A percentile compares a stretch with the other conserved stretches of the same genome.
Evolutionary conservation across 1,140 invertebrate genomes (phyloP).

Genomic region (Lanistes nyassanus): DNA sequence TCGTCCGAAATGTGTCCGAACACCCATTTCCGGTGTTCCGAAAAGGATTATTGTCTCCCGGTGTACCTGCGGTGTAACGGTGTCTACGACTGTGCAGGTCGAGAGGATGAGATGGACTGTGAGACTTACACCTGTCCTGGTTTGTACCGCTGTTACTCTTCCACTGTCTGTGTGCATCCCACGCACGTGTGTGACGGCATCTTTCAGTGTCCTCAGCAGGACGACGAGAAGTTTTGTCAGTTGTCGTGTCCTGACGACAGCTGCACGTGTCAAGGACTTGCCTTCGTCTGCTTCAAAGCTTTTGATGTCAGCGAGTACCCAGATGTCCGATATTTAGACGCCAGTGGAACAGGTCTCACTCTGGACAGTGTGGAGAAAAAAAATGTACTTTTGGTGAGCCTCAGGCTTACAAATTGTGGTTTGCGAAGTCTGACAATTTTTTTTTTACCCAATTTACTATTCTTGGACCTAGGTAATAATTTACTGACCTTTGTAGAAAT

Average conservation of each 20-base stretch:
- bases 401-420: conserved; percentile 7
- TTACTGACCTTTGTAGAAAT: background rate
- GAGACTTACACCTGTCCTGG: conserved; percentile 10
- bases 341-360: conserved; percentile 1
- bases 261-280: conserved; percentile 22
- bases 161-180: too few species aligned
- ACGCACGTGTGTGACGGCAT: conserved; percentile 7
- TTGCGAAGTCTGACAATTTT: background rate
- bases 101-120: conserved; percentile 16
- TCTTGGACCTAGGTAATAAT: background rate
- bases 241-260: background rate
- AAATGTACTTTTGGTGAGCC: conserved; percentile 12
- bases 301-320: conserved; percentile 2
- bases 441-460: background rate
- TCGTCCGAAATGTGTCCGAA: background rate
- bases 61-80: conserved; percentile 31
- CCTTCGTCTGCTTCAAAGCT: conserved; percentile 10
- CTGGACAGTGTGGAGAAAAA: background rate
- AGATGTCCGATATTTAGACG: conserved; percentile 19
- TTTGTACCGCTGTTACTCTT: too few species aligned
- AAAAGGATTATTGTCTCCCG: conserved; percentile 15
- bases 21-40: too few species aligned
- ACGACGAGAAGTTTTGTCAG: conserved; percentile 12
- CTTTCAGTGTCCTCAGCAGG: background rate
- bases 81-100: conserved; percentile 21